Evolutionary conservation across 2,113 vertebrate species (phyloP), one percentile per base, ranked within the genome.

Genomic region (Channa argus): DNA sequence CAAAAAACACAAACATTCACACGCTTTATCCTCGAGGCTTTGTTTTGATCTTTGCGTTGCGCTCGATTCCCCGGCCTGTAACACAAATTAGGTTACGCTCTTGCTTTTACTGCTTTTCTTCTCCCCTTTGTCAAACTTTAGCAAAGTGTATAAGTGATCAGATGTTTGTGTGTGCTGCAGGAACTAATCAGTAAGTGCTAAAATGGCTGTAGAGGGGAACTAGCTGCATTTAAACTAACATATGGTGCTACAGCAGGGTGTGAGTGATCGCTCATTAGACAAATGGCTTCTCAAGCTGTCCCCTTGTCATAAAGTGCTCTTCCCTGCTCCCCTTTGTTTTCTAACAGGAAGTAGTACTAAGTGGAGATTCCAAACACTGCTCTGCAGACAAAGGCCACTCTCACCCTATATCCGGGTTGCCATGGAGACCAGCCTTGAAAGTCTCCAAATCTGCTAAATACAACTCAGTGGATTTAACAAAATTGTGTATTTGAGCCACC

Each of bases 191-290:
- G 63, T 71, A 53, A 75, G 62, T 55, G 65, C 63, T 68, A 75
- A 75, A 82, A 83, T 78, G 63, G 86, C 60, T 63, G 43, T 71
- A 41, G 39, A 3, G 38, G 51, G 74, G 74, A 71, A 65, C 53
- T 50, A n/a, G 83, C 64, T 74, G 70, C 66, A 62, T 59, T 85
- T 68, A 71, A 60, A 82, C 73, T 49, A 84, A 63, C 90, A 92
- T 85, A 89, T 92, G 92, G 88, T 82, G 74, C 79, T 85, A 72
- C 83, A 85, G 83, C 77, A 75, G 66, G 79, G 67, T 86, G 83
- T 73, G 89, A 89, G 84, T 74, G 86, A 89, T 86, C 79, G 55
- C 72, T 92, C 86, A 89, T 89, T 92, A 86, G 77, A 89, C 89
- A 91, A 91, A 91, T 83, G 88, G 76, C 77, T 49, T 83, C 74